Percentiles rank a stretch among this genome's conserved stretches.
phyloP scores from a whole-genome alignment of 1,140 invertebrate genomes.

The Harpegnathos saltator region DNA sequence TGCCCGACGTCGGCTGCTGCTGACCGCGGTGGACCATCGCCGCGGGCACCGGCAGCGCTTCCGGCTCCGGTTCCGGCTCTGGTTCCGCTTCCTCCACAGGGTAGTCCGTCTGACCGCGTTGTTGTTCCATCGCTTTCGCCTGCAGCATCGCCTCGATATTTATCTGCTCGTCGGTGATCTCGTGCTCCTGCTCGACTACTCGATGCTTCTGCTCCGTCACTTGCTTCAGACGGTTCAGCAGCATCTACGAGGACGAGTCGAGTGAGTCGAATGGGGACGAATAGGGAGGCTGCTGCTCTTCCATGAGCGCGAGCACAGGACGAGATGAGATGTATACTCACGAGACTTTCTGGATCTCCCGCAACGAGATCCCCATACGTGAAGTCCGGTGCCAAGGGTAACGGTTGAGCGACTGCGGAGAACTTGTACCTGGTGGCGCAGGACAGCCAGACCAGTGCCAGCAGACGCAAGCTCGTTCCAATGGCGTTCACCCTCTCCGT shows the following conservation, averaged over 20 bases:
- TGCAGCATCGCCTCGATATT: slow-evolving; percentile 77
- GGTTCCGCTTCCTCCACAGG: slow-evolving; percentile 47
- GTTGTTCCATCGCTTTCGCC: slow-evolving; percentile 63
- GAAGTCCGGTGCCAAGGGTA: slow-evolving; percentile 69
- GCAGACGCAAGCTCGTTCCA: slow-evolving; percentile 74
- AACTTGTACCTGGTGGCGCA: slow-evolving; percentile 61
- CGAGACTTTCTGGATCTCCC: slow-evolving; percentile 71
- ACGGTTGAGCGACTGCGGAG: slow-evolving; percentile 69
- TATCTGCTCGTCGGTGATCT: slow-evolving; percentile 77
- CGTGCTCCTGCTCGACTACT: slow-evolving; percentile 74
- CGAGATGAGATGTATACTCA: slow-evolving; percentile 54
- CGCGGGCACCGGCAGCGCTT: slow-evolving; percentile 78
- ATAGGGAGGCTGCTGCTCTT: no score
- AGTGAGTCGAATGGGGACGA: neutral
- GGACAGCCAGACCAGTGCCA: slow-evolving; percentile 72
- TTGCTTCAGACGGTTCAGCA: slow-evolving; percentile 76
- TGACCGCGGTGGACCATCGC: slow-evolving; percentile 75
- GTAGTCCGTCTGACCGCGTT: slow-evolving; percentile 35
- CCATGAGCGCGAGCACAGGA: neutral
- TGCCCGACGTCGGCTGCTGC: slow-evolving; percentile 69
- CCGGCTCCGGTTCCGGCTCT: slow-evolving; percentile 69
- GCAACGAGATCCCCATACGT: slow-evolving; percentile 69
- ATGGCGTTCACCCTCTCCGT: slow-evolving; percentile 70
- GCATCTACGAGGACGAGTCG: slow-evolving; percentile 65
- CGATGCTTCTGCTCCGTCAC: slow-evolving; percentile 74